Evolutionary conservation across 92 coral and sea anemone genomes (phyloP), one percentile per base, ranked within the genome.

Genomic region (Porites evermanni): DNA sequence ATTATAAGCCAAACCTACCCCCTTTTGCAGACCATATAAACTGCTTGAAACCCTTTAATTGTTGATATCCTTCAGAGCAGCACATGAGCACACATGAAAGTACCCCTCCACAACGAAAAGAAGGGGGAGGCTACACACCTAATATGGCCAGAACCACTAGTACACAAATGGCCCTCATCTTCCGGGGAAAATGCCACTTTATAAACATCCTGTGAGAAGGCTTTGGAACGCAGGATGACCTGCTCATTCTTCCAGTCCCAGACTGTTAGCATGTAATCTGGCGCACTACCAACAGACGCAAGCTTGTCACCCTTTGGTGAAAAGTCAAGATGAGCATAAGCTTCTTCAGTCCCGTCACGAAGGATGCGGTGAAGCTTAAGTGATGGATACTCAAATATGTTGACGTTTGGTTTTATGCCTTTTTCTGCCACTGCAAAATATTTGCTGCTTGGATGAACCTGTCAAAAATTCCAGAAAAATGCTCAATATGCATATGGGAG

Each of bases 231-330:
- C 67, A 97, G 69, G 29, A 95, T 88, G 66, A 97, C 88, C 75
- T 89, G 94, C 79, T 97, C 99, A 66, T 95, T 95, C 75, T 86
- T 97, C 99, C 99, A 97, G 88, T 97, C 98, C 99, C 99, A 97
- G 4, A 95, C 94, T 10, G 99, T 97, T 77, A 97, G 77, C 99
- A 97, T 97, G 80, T 78, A 97, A 63, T 97, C 99, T 67, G 99
- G 99, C 16, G 95, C 88, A 77, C 98, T 91, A 60, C 99, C 99
- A 1, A 97, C 97, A n/a, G 99, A 97, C 0, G 99, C 98, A 64
- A 97, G 94, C 80, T 88, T 93, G 47, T 90, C 92, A 6, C 99
- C 99, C 74, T 93, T 91, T 14, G 99, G 94, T 10, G 98, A 95
- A 88, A 97, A 97, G 89, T 97, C 98, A 53, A 97, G 88, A 75